Evolutionary conservation across 30 jellyfish, hydroid and myxozoan species (phyloP), one percentile per base, ranked within the genome.

Genomic region (Rhopilema esculentum): DNA sequence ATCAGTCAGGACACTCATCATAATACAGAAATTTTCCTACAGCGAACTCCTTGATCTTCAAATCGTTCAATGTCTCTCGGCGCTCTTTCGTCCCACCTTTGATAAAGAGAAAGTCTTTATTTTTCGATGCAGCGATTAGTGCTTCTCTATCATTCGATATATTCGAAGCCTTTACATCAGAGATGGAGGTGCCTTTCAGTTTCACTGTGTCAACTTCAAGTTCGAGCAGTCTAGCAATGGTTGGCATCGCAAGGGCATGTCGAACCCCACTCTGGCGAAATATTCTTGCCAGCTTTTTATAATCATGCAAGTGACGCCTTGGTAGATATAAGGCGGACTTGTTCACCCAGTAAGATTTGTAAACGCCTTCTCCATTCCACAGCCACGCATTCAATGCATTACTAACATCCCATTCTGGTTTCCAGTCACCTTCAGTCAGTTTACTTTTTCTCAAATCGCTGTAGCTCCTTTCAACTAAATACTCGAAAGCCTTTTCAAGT

Each of bases 211-310:
- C 82, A 8, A 50, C 81, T 27, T 79, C 96, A 16, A 85, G 84
- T 33, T 79, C 91, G 4, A 94, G 62, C 71, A 86, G n/a, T 81
- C 92, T 66, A 68, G 84, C 28, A 12, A 94, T 75, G 1, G 99
- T 88, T 26, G 98, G 98, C 72, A 94, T 28, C 0, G 98, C 98
- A 27, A 94, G 89, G 24, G 94, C 92, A 84, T 94, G 98, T 0
- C 98, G 97, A 7, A 94, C 97, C 29, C 98, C 98, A 82, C 97
- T 88, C 79, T 88, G 87, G 40, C 98, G 96, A 71, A 89, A 89
- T 61, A 82, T 93, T 75, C 88, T 88, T 28, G 96, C 86, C 8
- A 94, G 82, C 32, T 84, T 79, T 26, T 29, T 51, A 52, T 83
- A 94, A 22, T 29, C 81, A 19, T 48, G 49, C 21, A 75, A 24